Percentiles rank a stretch among this genome's conserved stretches.
These are phyloP conservation scores for Aphelenchoides avenae DNA, from an alignment of 1,140 invertebrate genomes.

Conservation along the genomic window DNA sequence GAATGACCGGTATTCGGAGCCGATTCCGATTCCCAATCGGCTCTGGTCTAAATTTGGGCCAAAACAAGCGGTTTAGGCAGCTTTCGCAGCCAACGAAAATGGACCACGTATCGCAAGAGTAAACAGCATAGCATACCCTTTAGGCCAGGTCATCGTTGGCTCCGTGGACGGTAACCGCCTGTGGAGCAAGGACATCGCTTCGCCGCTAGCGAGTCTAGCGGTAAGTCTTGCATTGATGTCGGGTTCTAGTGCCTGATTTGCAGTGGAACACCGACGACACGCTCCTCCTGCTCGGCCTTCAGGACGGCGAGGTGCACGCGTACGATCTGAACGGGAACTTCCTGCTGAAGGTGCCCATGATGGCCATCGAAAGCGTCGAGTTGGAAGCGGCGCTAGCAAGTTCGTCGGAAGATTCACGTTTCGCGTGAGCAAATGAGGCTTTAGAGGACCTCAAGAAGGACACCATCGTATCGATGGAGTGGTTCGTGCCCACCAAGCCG, in stretches of 20 bases:
- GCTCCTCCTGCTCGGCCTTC: slow-evolving; percentile 76
- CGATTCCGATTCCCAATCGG: no score
- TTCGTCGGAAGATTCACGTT: background rate
- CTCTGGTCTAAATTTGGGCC: no score
- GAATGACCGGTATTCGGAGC: slow-evolving; percentile 1
- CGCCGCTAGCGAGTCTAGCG: slow-evolving; percentile 58
- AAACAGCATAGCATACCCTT: slow-evolving; percentile 15
- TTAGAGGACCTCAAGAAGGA: slow-evolving; percentile 48
- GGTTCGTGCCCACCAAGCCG: slow-evolving; percentile 40
- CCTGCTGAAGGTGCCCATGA: slow-evolving; percentile 62
- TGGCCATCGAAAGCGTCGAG: slow-evolving; percentile 47
- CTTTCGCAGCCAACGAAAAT: no score
- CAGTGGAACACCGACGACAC: slow-evolving; percentile 92
- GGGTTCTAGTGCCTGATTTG: slow-evolving; percentile 10
- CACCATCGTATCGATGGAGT: slow-evolving; percentile 49
- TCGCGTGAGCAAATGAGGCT: slow-evolving; percentile 15
- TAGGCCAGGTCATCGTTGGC: slow-evolving; percentile 79
- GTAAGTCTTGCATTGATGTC: slow-evolving; percentile 49
- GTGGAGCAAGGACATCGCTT: slow-evolving; percentile 94
- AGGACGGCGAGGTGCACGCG: slow-evolving; percentile 73
- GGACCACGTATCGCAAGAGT: no score
- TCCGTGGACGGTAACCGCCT: slow-evolving; percentile 95
- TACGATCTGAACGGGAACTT: slow-evolving; percentile 84
- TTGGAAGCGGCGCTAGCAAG: slow-evolving; percentile 42
- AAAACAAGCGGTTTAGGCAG: no score